Evolutionary conservation across 1,140 invertebrate species (phyloP), one percentile per base, ranked within the genome.

Genomic region (Copidosoma floridanum): DNA sequence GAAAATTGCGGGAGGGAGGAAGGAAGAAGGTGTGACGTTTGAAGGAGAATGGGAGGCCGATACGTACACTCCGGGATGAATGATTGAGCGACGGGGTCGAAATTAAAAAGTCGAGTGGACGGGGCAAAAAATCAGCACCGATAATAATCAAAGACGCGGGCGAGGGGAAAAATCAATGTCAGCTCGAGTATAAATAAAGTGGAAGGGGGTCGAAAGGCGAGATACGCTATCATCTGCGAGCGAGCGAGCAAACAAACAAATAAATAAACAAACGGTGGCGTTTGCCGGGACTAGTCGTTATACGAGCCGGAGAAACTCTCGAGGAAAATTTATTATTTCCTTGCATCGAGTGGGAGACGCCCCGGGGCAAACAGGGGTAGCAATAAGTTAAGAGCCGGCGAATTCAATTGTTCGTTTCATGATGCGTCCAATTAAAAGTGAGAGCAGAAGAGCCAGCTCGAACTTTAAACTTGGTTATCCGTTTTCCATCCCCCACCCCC

Each of bases 391-490:
- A 43, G 53, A 46, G 53, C 6, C 55, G 16, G 46, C 11, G 16
- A 32, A 57, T 50, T 57, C 55, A 32, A 57, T 50, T 57, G 44
- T 40, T 38, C 35, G 24, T 46, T n/a, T n/a, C n/a, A n/a, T 50
- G 32, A 57, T 37, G 46, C 46, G 23, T 57, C 47, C 46, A 57
- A 57, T 57, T 57, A 57, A 57, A 57, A 57, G 29, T 29, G 46
- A 40, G 38, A 40, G 43, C 6, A 16, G 37, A n/a, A 23, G 51
- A 5, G 35, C 20, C 12, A 3, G 26, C 40, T 44, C 24, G 37
- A 56, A 54, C 52, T 54, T 54, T 43, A 24, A 56, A 46, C 41
- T 56, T 37, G 41, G 38, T 56, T 23, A 56, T 56, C 53, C 23
- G 41, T 54, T 54, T 54, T 54, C 20, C 14, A 7, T 11, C 8